Percentiles rank a stretch among this genome's conserved stretches.
Evolutionary conservation across 2,113 vertebrate species (phyloP).

Genomic region (Propithecus coquereli): DNA sequence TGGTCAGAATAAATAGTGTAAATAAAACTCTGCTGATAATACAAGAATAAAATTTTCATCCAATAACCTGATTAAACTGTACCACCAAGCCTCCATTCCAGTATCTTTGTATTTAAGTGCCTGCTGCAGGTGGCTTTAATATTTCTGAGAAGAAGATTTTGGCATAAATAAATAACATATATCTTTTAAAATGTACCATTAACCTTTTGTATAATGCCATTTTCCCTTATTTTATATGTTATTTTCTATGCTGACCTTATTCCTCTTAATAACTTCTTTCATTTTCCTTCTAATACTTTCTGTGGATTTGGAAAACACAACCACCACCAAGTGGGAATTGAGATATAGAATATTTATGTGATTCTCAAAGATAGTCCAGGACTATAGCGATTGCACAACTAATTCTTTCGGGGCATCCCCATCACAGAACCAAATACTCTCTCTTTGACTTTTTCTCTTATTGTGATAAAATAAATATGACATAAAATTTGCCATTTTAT

Average conservation of each 20-base stretch:
- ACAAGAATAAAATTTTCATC: not conserved
- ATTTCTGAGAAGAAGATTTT: constrained; percentile 1
- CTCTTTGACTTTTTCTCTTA: not conserved
- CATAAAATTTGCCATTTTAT: not conserved
- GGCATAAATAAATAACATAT: not conserved
- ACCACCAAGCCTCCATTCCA: not conserved
- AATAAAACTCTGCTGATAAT: not conserved
- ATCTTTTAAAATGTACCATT: not conserved
- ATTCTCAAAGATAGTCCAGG: not conserved
- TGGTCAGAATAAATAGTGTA: not conserved
- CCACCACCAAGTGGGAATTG: not conserved
- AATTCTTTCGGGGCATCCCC: not conserved
- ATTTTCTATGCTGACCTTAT: not conserved
- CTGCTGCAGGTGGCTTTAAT: not conserved
- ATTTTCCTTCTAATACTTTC: not conserved
- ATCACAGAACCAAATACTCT: not conserved
- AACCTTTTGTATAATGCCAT: not conserved
- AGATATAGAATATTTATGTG: not conserved
- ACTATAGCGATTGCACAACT: not conserved
- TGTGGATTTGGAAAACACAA: not conserved
- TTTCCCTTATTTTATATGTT: not conserved
- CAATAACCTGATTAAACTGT: not conserved
- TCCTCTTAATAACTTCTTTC: constrained; percentile 2
- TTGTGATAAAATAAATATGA: not conserved
- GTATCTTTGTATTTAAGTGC: not conserved